phyloP scores from a whole-genome alignment of 2,113 vertebrate species.

The Corythaixoides concolor region DNA sequence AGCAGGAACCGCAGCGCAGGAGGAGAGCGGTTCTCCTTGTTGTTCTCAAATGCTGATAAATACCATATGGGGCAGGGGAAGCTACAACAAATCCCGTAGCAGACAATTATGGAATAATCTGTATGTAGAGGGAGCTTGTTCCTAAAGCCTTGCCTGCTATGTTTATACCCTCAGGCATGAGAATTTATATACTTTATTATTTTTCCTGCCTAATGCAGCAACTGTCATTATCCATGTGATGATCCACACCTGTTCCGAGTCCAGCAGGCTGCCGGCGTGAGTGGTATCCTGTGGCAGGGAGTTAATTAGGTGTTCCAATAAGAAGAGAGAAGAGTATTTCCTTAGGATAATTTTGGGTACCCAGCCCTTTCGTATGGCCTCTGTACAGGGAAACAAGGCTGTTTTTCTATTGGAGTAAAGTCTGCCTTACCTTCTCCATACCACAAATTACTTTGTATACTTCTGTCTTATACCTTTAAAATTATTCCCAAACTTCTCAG shows the following conservation, averaged over 20 bases:
- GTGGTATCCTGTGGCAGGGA: background rate
- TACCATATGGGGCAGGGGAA: background rate
- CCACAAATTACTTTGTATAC: background rate
- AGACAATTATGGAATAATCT: background rate
- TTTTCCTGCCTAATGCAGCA: background rate
- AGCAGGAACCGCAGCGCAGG: fast-evolving
- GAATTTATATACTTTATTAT: background rate
- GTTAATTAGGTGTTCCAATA: background rate
- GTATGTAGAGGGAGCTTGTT: background rate
- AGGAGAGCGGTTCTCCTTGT: background rate
- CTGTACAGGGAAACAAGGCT: background rate
- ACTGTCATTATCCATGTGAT: background rate
- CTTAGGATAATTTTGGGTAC: background rate
- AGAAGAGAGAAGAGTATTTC: background rate
- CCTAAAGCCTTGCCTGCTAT: background rate
- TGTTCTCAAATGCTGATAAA: background rate
- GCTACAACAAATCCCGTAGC: background rate
- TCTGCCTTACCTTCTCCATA: background rate
- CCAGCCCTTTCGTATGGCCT: background rate
- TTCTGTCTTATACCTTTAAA: background rate
- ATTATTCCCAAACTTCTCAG: background rate
- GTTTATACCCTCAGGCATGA: background rate
- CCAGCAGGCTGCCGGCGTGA: background rate
- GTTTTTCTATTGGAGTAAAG: background rate
- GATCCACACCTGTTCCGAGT: background rate